These are phyloP conservation scores for Buathra laborator DNA, from an alignment of 2,888 invertebrate species.

Conservation along the genomic window DNA sequence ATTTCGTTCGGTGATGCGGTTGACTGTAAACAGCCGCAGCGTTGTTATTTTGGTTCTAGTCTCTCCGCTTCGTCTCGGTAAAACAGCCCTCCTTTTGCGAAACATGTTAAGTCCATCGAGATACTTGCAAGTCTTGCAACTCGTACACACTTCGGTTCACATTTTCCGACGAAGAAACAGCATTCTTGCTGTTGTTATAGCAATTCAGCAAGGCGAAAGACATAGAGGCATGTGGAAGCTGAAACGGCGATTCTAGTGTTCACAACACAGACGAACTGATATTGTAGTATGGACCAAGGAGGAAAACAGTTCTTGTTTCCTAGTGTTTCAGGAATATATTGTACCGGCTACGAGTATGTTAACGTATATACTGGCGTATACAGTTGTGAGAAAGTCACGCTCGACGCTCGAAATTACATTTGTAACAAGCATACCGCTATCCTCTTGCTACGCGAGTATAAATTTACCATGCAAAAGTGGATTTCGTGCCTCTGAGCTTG, in stretches of 20 bases:
- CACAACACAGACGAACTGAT: not conserved
- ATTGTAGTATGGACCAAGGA: not conserved
- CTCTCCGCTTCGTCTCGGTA: not conserved
- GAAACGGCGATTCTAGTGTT: not conserved
- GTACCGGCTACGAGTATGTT: too few species aligned
- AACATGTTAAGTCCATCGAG: not conserved
- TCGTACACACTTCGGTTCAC: not conserved
- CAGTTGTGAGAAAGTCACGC: slow-evolving; percentile 2
- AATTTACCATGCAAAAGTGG: slow-evolving; percentile 20
- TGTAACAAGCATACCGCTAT: not conserved
- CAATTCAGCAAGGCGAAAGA: not conserved
- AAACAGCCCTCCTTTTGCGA: not conserved
- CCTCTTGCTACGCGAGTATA: not conserved
- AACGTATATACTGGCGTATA: too few species aligned
- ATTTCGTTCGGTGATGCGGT: slow-evolving; percentile 38
- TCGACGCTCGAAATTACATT: slow-evolving; percentile 4
- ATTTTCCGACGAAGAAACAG: not conserved
- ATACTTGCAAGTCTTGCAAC: not conserved
- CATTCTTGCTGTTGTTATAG: slow-evolving; percentile 2
- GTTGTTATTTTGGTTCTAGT: not conserved
- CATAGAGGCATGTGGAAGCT: not conserved
- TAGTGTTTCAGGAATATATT: not conserved
- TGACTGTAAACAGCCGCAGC: slow-evolving; percentile 27
- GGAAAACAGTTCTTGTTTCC: not conserved
- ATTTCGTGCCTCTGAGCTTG: not conserved